A percentile compares a stretch with the other conserved stretches of the same genome.
Evolutionary conservation across 2,113 vertebrate genomes (phyloP).

Genomic region (Oncorhynchus gorbuscha): DNA sequence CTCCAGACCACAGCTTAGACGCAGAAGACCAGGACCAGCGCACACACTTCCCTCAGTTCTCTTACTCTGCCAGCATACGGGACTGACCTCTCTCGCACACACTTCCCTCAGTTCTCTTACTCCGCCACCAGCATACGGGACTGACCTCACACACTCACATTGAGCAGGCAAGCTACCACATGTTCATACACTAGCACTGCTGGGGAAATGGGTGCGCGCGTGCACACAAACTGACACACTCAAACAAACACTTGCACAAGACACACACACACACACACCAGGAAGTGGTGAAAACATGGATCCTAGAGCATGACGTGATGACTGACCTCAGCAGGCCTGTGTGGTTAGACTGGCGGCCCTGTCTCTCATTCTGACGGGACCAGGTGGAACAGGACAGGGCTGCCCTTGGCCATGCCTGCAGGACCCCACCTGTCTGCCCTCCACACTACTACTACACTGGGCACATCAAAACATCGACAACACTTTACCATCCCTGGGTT

Average conservation of each 20-base stretch:
- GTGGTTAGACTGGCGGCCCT: slow-evolving; percentile 61
- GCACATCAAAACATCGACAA: slow-evolving; percentile 41
- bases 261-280: slow-evolving; percentile 9
- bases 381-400: slow-evolving; percentile 22
- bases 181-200: not conserved
- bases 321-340: slow-evolving; percentile 61
- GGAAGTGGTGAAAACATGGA: slow-evolving; percentile 34
- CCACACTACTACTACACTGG: slow-evolving; percentile 64
- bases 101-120: slow-evolving; percentile 10
- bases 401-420: slow-evolving; percentile 47
- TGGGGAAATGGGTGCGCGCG: too few species aligned
- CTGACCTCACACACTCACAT: slow-evolving; percentile 61
- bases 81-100: slow-evolving; percentile 67
- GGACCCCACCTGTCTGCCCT: slow-evolving; percentile 41
- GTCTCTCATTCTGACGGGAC: slow-evolving; percentile 27
- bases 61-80: slow-evolving; percentile 90
- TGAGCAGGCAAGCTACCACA: slow-evolving; percentile 57
- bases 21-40: slow-evolving; percentile 83
- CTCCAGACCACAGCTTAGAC: slow-evolving; percentile 86
- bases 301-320: slow-evolving; percentile 43
- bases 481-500: slow-evolving; percentile 64
- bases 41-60: slow-evolving; percentile 94
- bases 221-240: not conserved
- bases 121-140: slow-evolving; percentile 76
- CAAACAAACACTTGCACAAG: slow-evolving; percentile 22